phyloP scores from a whole-genome alignment of 2,797 vertebrate genomes.

The Oophaga sylvatica region DNA sequence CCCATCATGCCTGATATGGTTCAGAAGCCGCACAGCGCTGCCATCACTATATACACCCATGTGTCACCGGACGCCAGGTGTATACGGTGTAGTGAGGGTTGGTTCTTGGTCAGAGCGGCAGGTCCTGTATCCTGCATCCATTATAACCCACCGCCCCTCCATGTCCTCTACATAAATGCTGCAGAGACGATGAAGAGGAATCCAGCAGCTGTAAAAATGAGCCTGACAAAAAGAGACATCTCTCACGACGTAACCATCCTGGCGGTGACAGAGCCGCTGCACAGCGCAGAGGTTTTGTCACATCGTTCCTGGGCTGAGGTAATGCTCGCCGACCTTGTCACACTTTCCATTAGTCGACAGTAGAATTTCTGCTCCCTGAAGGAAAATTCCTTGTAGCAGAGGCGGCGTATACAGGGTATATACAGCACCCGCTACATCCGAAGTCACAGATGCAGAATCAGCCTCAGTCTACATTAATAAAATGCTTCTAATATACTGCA shows the following conservation, averaged over 20 bases:
- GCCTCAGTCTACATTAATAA: background rate
- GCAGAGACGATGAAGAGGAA: background rate
- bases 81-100: no score
- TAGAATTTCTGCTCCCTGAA: slow-evolving; percentile 2
- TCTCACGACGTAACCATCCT: background rate
- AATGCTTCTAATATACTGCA: background rate
- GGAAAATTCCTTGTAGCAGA: slow-evolving; percentile 4
- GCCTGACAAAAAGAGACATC: slow-evolving; percentile 20
- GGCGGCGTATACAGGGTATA: no score
- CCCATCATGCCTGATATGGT: background rate
- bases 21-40: no score
- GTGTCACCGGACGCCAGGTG: no score
- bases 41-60: no score
- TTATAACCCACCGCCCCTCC: background rate
- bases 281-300: background rate
- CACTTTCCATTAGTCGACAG: background rate
- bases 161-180: background rate
- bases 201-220: slow-evolving; percentile 24
- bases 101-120: no score
- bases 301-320: slow-evolving; percentile 3
- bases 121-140: background rate
- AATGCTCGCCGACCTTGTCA: slow-evolving; percentile 37
- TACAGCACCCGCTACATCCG: background rate
- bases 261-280: slow-evolving; percentile 11
- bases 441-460: background rate